Conservation (phyloP, 2,797 vertebrate genomes). For the Champsocephalus gunnari region DNA sequence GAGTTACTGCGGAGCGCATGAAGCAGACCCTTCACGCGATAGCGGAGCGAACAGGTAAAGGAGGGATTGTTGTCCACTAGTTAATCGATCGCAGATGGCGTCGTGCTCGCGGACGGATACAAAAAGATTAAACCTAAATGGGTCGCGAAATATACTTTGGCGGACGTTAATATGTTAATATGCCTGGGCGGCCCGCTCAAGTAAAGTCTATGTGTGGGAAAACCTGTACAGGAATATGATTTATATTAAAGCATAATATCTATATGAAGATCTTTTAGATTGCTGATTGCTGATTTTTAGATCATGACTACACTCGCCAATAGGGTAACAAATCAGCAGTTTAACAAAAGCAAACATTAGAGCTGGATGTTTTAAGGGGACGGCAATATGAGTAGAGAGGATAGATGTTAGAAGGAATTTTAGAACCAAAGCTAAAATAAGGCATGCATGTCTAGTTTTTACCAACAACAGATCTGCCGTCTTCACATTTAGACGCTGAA, state of each 20-base stretch:
- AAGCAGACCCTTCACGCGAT: too few relatives aligned
- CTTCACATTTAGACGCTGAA: background rate
- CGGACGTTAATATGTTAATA: too few relatives aligned
- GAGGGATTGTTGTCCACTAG: too few relatives aligned
- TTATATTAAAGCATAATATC: constrained; percentile 31
- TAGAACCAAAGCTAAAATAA: constrained; percentile 6
- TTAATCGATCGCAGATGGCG: too few relatives aligned
- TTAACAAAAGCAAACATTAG: constrained; percentile 43
- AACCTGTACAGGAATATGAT: background rate
- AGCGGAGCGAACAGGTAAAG: too few relatives aligned
- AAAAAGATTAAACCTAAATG: too few relatives aligned
- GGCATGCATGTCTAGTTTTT: background rate
- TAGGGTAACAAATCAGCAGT: constrained; percentile 12
- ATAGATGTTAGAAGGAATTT: background rate
- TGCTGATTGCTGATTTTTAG: constrained; percentile 30
- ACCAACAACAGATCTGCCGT: background rate
- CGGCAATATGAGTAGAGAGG: constrained; percentile 5
- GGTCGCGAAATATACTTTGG: too few relatives aligned
- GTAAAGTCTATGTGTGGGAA: too few relatives aligned
- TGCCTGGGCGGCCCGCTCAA: too few relatives aligned
- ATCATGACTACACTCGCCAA: constrained; percentile 11
- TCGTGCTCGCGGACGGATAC: too few relatives aligned
- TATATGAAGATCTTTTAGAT: constrained; percentile 24
- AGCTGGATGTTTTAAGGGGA: constrained; percentile 33
- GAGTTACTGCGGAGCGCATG: too few relatives aligned